A percentile compares a stretch with the other conserved stretches of the same genome.
phyloP scores from a whole-genome alignment of 2,888 invertebrate genomes.

The Tachystola acroxantha region DNA sequence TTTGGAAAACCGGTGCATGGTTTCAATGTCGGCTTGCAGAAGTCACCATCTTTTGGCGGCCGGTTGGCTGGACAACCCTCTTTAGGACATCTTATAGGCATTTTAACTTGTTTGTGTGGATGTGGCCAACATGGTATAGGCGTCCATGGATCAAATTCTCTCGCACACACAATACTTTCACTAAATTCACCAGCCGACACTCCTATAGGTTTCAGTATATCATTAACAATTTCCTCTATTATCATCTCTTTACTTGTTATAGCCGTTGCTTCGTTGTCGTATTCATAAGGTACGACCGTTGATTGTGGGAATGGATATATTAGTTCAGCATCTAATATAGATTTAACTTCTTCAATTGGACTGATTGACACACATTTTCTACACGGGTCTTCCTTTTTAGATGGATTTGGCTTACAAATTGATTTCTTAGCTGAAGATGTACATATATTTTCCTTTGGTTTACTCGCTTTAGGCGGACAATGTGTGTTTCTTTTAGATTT shows the following conservation, averaged over 20 bases:
- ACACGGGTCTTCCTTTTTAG: too few species aligned
- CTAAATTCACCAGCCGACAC: neutral
- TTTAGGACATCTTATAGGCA: constrained; percentile 34
- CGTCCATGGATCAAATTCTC: constrained; percentile 50
- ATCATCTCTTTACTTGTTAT: neutral
- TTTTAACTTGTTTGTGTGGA: constrained; percentile 25
- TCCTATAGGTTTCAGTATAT: neutral
- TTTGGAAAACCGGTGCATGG: constrained; percentile 40
- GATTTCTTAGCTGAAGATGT: too few species aligned
- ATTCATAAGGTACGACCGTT: too few species aligned
- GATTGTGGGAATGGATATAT: too few species aligned
- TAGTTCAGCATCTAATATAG: too few species aligned
- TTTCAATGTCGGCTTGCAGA: constrained; percentile 24
- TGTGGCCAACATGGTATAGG: constrained; percentile 58
- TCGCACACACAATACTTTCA: constrained; percentile 14
- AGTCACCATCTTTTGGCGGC: constrained; percentile 22
- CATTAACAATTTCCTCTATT: neutral
- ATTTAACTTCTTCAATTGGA: too few species aligned
- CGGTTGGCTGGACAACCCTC: constrained; percentile 41
- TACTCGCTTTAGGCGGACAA: too few species aligned
- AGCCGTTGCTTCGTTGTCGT: neutral
- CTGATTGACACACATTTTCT: too few species aligned
- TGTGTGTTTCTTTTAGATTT: too few species aligned
- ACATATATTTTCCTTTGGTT: too few species aligned
- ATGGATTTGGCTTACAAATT: too few species aligned